A percentile compares a stretch with the other conserved stretches of the same genome.
phyloP scores from a whole-genome alignment of 2,797 vertebrate species.

The Scarus forsteni region DNA sequence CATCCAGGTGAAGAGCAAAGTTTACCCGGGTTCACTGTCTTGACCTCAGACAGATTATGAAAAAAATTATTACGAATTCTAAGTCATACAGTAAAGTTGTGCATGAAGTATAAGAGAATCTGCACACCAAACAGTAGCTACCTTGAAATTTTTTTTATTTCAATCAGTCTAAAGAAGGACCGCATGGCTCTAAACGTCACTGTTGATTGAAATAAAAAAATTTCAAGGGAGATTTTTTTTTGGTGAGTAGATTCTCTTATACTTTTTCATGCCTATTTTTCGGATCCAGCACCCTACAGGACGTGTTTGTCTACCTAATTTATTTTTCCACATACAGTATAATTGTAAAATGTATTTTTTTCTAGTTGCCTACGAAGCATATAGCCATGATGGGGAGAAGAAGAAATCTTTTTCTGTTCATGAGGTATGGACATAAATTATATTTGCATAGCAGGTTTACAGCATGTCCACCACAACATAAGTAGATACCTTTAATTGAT shows the following conservation, averaged over 20 bases:
- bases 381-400: slow-evolving; percentile 22
- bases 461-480: too few relatives aligned
- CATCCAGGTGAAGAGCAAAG: slow-evolving; percentile 29
- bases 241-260: slow-evolving; percentile 4
- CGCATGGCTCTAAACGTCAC: too few relatives aligned
- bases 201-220: too few relatives aligned
- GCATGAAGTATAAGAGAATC: too few relatives aligned
- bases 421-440: slow-evolving; percentile 58
- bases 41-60: neutral
- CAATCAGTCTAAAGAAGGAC: too few relatives aligned
- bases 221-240: too few relatives aligned
- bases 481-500: too few relatives aligned
- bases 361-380: slow-evolving; percentile 36
- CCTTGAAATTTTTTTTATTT: too few relatives aligned
- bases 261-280: slow-evolving; percentile 8
- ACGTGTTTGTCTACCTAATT: too few relatives aligned
- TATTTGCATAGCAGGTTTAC: too few relatives aligned
- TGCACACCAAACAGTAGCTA: too few relatives aligned
- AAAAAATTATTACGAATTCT: neutral
- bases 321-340: neutral
- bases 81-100: neutral
- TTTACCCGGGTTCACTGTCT: neutral
- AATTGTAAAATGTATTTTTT: neutral
- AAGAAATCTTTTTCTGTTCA: slow-evolving; percentile 31
- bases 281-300: too few relatives aligned